These are phyloP conservation scores for Hyperoplus lanceolatus DNA, from an alignment of 2,797 vertebrate genomes.

Conservation along the genomic window DNA sequence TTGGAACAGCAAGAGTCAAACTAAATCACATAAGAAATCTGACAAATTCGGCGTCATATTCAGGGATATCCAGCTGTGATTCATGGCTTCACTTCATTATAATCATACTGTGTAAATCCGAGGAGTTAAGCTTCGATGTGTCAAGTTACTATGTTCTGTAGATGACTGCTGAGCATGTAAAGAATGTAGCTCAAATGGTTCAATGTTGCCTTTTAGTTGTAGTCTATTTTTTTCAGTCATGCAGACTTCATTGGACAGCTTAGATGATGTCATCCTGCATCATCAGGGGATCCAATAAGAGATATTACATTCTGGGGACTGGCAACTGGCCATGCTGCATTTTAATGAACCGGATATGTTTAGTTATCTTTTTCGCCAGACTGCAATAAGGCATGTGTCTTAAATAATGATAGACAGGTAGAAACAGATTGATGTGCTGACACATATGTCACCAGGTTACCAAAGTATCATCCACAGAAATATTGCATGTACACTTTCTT, in stretches of 20 bases:
- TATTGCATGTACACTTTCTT: neutral
- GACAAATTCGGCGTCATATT: conserved; percentile 1
- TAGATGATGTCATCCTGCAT: neutral
- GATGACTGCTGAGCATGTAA: too few relatives aligned
- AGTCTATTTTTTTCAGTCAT: neutral
- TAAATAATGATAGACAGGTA: neutral
- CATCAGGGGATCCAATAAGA: neutral
- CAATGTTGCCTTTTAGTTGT: neutral
- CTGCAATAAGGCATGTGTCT: neutral
- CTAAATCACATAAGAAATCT: neutral
- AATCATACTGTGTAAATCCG: neutral
- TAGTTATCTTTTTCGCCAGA: neutral
- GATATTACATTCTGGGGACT: neutral
- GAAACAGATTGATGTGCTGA: neutral
- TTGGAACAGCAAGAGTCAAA: conserved; percentile 7
- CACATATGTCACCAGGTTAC: neutral
- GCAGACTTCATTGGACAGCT: neutral
- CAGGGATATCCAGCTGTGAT: neutral
- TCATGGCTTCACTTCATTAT: neutral
- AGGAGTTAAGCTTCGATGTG: too few relatives aligned
- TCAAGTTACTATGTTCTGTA: too few relatives aligned
- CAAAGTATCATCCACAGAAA: neutral
- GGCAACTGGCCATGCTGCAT: neutral
- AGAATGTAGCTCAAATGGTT: too few relatives aligned
- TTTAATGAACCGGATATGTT: neutral